Evolutionary conservation across 1,140 invertebrate species (phyloP).

Genomic region (Centruroides vittatus): DNA sequence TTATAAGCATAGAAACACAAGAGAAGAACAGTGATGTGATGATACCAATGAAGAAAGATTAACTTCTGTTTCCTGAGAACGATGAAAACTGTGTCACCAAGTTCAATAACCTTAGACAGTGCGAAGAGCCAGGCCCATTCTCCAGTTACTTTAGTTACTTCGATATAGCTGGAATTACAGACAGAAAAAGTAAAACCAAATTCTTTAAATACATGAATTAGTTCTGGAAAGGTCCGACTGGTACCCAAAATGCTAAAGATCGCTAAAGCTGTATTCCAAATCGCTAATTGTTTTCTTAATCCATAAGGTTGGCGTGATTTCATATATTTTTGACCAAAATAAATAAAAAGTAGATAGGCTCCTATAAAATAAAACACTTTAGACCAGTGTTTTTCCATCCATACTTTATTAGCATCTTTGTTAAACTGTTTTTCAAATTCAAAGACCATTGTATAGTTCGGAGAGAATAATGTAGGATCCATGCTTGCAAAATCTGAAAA

Average conservation of each 20-base stretch:
- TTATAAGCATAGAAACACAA: conserved; percentile 97
- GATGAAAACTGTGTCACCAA: conserved; percentile 96
- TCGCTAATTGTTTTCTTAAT: conserved; percentile 59
- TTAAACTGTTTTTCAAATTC: conserved; percentile 88
- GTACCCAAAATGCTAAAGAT: conserved; percentile 88
- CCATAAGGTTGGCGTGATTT: conserved; percentile 72
- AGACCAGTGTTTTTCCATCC: conserved; percentile 94
- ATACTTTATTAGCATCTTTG: conserved; percentile 65
- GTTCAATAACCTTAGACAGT: conserved; percentile 77
- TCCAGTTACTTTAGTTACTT: conserved; percentile 70
- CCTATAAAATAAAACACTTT: conserved; percentile 79
- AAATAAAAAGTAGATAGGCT: conserved; percentile 86
- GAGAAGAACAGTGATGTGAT: conserved; percentile 55
- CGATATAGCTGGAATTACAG: conserved; percentile 79
- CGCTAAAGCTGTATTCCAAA: conserved; percentile 86
- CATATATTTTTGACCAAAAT: conserved; percentile 81
- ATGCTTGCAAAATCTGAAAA: not conserved
- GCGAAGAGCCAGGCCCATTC: conserved; percentile 96
- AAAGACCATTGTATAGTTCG: conserved; percentile 85
- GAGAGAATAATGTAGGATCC: not conserved
- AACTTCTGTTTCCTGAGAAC: conserved; percentile 89
- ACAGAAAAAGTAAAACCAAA: conserved; percentile 87
- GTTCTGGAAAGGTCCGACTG: conserved; percentile 68
- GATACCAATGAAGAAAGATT: conserved; percentile 93
- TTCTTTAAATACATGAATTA: conserved; percentile 66